phyloP scores from a whole-genome alignment of 2,797 vertebrate species.

The Lepus oiostolus region DNA sequence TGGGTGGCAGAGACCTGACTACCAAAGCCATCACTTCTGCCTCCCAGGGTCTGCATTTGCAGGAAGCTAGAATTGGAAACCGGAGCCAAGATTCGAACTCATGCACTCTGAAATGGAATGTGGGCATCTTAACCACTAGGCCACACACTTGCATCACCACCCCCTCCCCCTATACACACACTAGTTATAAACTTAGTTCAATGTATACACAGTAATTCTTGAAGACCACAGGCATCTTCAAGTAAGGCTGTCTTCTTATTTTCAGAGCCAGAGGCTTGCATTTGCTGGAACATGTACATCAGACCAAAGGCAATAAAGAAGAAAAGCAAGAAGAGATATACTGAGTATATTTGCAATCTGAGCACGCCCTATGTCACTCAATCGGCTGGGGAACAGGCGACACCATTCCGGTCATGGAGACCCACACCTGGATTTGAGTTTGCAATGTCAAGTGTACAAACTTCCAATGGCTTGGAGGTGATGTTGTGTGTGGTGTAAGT shows the following conservation, averaged over 20 bases:
- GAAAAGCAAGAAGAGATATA: not conserved
- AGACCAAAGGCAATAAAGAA: constrained; percentile 25
- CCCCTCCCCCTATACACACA: no score
- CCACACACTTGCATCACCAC: no score
- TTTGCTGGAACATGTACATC: not conserved
- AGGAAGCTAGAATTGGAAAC: no score
- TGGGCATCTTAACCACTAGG: no score
- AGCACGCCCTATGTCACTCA: not conserved
- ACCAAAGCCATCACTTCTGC: no score
- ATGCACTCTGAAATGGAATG: no score
- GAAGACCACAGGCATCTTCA: not conserved
- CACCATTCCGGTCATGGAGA: not conserved
- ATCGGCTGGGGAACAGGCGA: not conserved
- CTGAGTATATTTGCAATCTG: not conserved
- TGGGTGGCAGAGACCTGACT: no score
- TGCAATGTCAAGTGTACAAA: not conserved
- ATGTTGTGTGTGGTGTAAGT: not conserved
- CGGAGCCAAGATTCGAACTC: no score
- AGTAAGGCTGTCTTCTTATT: constrained; percentile 17
- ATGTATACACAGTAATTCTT: constrained; percentile 7
- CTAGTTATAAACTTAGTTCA: not conserved
- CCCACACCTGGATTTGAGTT: not conserved
- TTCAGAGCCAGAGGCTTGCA: not conserved
- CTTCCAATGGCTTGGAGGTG: not conserved
- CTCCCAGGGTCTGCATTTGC: no score